phyloP scores from a whole-genome alignment of 2,113 vertebrate genomes.

The Abramis brama region DNA sequence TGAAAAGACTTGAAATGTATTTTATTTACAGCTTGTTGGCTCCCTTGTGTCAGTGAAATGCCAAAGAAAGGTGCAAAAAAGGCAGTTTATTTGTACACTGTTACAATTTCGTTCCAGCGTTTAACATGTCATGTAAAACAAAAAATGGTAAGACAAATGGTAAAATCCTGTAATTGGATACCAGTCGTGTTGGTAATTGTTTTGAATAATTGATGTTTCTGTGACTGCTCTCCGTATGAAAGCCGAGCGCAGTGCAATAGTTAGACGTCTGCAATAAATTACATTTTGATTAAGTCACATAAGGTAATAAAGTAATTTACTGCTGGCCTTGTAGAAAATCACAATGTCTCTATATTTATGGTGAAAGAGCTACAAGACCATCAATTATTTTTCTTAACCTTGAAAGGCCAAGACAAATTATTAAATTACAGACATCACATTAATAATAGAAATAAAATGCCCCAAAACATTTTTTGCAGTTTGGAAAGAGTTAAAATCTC shows the following conservation, averaged over 20 bases:
- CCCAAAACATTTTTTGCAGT: background rate
- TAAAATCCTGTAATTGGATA: conserved; percentile 9
- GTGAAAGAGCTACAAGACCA: background rate
- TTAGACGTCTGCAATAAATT: conserved; percentile 25
- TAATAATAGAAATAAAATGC: too few species aligned
- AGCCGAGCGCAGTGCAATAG: background rate
- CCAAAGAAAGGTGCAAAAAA: background rate
- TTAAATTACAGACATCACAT: background rate
- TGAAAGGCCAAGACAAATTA: background rate
- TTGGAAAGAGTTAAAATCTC: background rate
- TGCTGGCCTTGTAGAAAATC: background rate
- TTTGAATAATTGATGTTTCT: conserved; percentile 30
- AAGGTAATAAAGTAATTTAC: conserved; percentile 6
- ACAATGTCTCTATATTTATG: conserved; percentile 6
- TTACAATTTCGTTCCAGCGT: background rate
- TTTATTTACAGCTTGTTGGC: conserved; percentile 1
- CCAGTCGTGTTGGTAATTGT: background rate
- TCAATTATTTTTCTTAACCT: background rate
- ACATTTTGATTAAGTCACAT: conserved; percentile 14
- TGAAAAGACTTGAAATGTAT: background rate
- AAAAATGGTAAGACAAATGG: conserved; percentile 5
- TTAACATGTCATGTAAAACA: conserved; percentile 7
- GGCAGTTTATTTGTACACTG: background rate
- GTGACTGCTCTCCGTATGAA: conserved; percentile 3
- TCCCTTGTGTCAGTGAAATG: background rate